Conservation (phyloP, 2,888 invertebrate genomes). For the Eupithecia subfuscata region DNA sequence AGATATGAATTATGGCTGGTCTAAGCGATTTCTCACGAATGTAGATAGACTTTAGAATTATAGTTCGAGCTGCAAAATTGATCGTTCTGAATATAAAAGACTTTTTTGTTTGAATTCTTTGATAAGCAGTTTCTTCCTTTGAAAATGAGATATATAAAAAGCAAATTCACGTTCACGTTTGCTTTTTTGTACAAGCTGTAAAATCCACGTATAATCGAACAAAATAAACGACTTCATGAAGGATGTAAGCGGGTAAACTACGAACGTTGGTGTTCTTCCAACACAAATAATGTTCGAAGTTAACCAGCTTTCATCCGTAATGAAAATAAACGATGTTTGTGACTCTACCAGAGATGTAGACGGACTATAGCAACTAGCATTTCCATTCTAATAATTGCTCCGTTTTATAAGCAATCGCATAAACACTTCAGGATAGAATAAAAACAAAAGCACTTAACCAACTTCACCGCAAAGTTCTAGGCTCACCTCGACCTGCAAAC, state of each 20-base stretch:
- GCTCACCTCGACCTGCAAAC: slow-evolving; percentile 12
- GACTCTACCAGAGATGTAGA: background rate
- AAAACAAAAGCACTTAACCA: slow-evolving; percentile 26
- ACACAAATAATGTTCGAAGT: too few species aligned
- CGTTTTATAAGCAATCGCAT: background rate
- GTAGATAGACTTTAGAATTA: background rate
- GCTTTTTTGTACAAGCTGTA: too few species aligned
- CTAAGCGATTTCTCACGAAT: slow-evolving; percentile 28
- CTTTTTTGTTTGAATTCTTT: background rate
- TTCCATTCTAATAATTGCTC: background rate
- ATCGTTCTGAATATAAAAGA: background rate
- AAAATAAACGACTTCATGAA: too few species aligned
- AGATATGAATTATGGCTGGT: slow-evolving; percentile 29
- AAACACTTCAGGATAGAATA: background rate
- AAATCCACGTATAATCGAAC: too few species aligned
- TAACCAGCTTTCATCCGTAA: background rate
- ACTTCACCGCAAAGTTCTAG: slow-evolving; percentile 12
- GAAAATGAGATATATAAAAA: background rate
- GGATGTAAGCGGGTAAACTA: too few species aligned
- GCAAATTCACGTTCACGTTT: too few species aligned
- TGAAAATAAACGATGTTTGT: background rate
- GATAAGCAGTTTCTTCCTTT: background rate
- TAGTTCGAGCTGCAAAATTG: slow-evolving; percentile 2
- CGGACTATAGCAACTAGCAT: background rate
- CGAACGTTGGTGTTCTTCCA: too few species aligned